phyloP scores from a whole-genome alignment of 2,797 vertebrate species.

The Micropoecilia bifurca region DNA sequence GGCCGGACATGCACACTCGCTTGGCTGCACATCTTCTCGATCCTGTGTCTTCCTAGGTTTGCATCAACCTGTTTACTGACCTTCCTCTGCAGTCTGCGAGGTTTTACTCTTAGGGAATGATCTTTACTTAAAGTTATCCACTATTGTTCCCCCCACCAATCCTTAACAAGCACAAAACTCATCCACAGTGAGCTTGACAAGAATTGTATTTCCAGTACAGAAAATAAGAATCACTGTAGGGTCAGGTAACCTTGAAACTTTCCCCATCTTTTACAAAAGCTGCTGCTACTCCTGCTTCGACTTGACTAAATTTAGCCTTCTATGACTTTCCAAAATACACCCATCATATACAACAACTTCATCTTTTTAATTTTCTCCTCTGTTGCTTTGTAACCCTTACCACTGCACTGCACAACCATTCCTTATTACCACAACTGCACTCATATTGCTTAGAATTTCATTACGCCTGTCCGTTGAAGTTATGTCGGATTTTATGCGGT shows the following conservation, averaged over 20 bases:
- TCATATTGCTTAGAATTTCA: conserved; percentile 76
- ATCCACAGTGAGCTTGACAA: conserved; percentile 31
- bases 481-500: conserved; percentile 78
- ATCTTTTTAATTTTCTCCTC: conserved; percentile 81
- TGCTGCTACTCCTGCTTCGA: conserved; percentile 8
- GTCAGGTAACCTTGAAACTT: conserved; percentile 62
- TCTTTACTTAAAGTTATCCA: conserved; percentile 50
- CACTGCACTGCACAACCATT: conserved; percentile 40
- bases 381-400: conserved; percentile 73
- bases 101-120: conserved; percentile 54
- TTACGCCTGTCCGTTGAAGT: conserved; percentile 78
- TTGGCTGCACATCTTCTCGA: conserved; percentile 36
- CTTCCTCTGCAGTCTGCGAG: conserved; percentile 39
- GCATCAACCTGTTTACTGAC: conserved; percentile 64
- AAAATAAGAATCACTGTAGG: conserved; percentile 11
- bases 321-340: conserved; percentile 37
- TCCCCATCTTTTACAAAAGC: neutral
- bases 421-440: conserved; percentile 75
- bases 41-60: conserved; percentile 44
- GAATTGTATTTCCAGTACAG: conserved; percentile 16
- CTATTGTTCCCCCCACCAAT: conserved; percentile 31
- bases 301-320: conserved; percentile 9
- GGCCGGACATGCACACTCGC: conserved; percentile 37
- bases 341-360: conserved; percentile 58
- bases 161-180: conserved; percentile 37